phyloP scores from a whole-genome alignment of 2,797 vertebrate genomes.

The Helarctos malayanus region DNA sequence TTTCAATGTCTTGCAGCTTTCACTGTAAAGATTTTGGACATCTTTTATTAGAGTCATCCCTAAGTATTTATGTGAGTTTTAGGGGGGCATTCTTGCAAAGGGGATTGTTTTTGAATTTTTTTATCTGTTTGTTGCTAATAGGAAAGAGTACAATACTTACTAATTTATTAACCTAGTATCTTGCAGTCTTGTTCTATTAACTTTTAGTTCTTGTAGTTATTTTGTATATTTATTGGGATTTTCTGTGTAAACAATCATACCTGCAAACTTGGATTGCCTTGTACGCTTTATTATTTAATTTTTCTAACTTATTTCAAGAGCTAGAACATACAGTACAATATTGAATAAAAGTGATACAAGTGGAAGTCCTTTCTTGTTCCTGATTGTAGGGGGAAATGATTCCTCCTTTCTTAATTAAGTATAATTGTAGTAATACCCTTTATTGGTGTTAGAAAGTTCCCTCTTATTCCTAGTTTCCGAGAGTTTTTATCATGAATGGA shows the following conservation, averaged over 20 bases:
- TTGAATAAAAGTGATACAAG: not conserved
- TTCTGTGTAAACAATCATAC: not conserved
- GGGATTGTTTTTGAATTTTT: slow-evolving; percentile 44
- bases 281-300: not conserved
- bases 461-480: slow-evolving; percentile 40
- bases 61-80: not conserved
- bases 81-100: not conserved
- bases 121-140: not conserved
- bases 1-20: not conserved
- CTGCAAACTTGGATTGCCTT: not conserved
- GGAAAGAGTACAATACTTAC: not conserved
- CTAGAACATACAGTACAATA: not conserved
- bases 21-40: not conserved
- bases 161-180: not conserved
- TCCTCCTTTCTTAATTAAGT: slow-evolving; percentile 31
- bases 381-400: not conserved
- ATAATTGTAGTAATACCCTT: not conserved
- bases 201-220: not conserved
- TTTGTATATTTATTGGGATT: slow-evolving; percentile 8
- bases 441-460: slow-evolving; percentile 13
- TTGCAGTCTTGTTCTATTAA: slow-evolving; percentile 8
- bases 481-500: slow-evolving; percentile 35
- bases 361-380: not conserved
- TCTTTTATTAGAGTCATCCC: slow-evolving; percentile 13
- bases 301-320: slow-evolving; percentile 16